Percentiles rank a stretch among this genome's conserved stretches.
Conservation (phyloP, 2,888 invertebrate genomes). For the Cheiracanthium punctorium region DNA sequence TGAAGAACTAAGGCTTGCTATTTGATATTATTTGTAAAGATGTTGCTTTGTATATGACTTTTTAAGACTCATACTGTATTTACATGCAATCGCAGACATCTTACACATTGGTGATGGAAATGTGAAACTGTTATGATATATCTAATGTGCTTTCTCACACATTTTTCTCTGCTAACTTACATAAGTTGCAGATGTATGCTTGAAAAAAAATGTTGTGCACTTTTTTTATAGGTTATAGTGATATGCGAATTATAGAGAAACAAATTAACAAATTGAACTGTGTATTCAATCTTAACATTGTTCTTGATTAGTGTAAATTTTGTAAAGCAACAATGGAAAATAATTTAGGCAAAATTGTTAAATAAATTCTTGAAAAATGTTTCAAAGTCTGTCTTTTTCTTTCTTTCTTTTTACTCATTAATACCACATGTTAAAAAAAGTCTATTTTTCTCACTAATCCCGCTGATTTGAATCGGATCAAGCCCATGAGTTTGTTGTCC, state of each 20-base stretch:
- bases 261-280: conserved; percentile 55
- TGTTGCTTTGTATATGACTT: conserved; percentile 27
- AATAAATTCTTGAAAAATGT: conserved; percentile 57
- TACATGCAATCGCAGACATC: conserved; percentile 21
- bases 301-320: conserved; percentile 66
- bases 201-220: conserved; percentile 64
- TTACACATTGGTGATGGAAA: conserved; percentile 38
- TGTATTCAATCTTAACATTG: conserved; percentile 63
- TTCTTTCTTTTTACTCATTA: conserved; percentile 14
- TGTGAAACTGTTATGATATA: conserved; percentile 51
- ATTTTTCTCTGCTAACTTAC: conserved; percentile 55
- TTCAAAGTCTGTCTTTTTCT: not conserved
- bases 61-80: conserved; percentile 41
- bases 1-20: conserved; percentile 6
- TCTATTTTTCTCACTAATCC: too few species aligned
- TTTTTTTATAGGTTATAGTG: conserved; percentile 64
- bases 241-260: conserved; percentile 51
- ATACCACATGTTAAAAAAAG: too few species aligned
- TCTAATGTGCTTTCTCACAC: conserved; percentile 59
- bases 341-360: conserved; percentile 62
- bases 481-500: too few species aligned
- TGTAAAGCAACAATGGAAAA: conserved; percentile 68
- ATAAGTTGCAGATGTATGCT: conserved; percentile 56
- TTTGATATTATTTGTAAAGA: conserved; percentile 21
- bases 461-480: too few species aligned